Evolutionary conservation across 23 tunicate species (phyloP).

Genomic region (Corella eumyota): DNA sequence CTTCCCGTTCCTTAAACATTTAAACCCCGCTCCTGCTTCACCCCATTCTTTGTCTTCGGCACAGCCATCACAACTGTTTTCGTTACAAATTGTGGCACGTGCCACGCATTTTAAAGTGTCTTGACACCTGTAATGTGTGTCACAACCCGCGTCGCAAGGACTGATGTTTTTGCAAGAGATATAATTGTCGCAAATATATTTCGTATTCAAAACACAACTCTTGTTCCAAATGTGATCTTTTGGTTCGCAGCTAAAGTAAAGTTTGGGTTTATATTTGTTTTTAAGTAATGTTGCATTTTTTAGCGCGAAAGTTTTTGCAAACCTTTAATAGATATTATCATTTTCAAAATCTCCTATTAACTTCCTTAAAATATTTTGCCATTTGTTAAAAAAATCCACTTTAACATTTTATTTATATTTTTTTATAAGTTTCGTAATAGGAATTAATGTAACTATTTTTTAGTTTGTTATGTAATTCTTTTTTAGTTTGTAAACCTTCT

Average conservation of each 20-base stretch:
- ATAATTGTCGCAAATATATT: conserved; percentile 31
- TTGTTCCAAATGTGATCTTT: conserved; percentile 3
- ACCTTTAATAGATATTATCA: too few relatives aligned
- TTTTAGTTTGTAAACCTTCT: not conserved
- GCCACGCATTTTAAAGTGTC: conserved; percentile 12
- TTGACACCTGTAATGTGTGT: conserved; percentile 29
- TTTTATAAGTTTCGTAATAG: too few relatives aligned
- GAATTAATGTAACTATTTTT: too few relatives aligned
- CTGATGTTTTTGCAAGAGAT: conserved; percentile 36
- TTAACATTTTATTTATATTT: too few relatives aligned
- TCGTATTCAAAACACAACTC: conserved; percentile 26
- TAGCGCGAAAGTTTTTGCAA: too few relatives aligned
- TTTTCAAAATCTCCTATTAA: too few relatives aligned
- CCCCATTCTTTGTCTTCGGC: conserved; percentile 64
- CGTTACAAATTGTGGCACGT: conserved; percentile 61
- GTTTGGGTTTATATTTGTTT: not conserved
- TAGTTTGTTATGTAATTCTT: too few relatives aligned
- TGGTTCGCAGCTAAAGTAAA: conserved; percentile 36
- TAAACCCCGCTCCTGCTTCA: conserved; percentile 71
- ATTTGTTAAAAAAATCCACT: too few relatives aligned
- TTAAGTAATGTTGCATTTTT: too few relatives aligned
- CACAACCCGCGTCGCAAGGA: conserved; percentile 65
- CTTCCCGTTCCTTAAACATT: conserved; percentile 50
- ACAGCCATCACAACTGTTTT: conserved; percentile 64
- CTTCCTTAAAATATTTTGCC: too few relatives aligned